These are phyloP conservation scores for Atherix ibis DNA, from an alignment of 2,888 invertebrate species.

Conservation along the genomic window DNA sequence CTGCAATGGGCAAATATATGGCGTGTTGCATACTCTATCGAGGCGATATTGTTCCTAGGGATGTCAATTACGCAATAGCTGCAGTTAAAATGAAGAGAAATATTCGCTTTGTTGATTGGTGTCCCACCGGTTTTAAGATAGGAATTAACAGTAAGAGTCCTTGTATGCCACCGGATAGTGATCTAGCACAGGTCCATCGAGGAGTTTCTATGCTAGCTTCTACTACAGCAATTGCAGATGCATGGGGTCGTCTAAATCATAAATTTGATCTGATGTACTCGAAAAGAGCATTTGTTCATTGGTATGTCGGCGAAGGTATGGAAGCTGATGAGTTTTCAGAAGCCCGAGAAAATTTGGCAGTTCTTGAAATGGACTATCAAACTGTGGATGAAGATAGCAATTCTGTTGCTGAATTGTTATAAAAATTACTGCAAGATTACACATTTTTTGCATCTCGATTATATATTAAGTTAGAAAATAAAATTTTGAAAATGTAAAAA, in stretches of 20 bases:
- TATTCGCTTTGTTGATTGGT: slow-evolving; percentile 84
- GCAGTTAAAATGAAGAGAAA: slow-evolving; percentile 58
- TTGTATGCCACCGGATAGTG: slow-evolving; percentile 50
- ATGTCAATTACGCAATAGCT: slow-evolving; percentile 72
- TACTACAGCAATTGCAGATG: slow-evolving; percentile 79
- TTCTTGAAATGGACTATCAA: slow-evolving; percentile 27
- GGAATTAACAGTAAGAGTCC: slow-evolving; percentile 70
- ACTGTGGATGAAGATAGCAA: slow-evolving; percentile 20
- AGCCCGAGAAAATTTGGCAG: slow-evolving; percentile 26
- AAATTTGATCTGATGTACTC: slow-evolving; percentile 93
- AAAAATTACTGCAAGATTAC: too few species aligned
- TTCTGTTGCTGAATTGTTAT: slow-evolving; percentile 2
- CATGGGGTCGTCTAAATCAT: slow-evolving; percentile 77
- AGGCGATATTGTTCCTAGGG: slow-evolving; percentile 81
- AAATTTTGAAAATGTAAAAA: too few species aligned
- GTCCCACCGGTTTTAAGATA: slow-evolving; percentile 73
- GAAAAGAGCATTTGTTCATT: slow-evolving; percentile 88
- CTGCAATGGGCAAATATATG: slow-evolving; percentile 71
- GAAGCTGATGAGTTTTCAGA: slow-evolving; percentile 31
- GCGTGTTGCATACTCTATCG: slow-evolving; percentile 73
- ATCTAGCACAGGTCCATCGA: slow-evolving; percentile 61
- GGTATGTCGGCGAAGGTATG: slow-evolving; percentile 47
- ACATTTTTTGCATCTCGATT: too few species aligned
- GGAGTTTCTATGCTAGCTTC: slow-evolving; percentile 77
- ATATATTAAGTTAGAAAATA: too few species aligned